Percentiles rank a stretch among this genome's conserved stretches.
These are phyloP conservation scores for Manacus vitellinus DNA, from an alignment of 2,113 vertebrate genomes.

Conservation along the genomic window DNA sequence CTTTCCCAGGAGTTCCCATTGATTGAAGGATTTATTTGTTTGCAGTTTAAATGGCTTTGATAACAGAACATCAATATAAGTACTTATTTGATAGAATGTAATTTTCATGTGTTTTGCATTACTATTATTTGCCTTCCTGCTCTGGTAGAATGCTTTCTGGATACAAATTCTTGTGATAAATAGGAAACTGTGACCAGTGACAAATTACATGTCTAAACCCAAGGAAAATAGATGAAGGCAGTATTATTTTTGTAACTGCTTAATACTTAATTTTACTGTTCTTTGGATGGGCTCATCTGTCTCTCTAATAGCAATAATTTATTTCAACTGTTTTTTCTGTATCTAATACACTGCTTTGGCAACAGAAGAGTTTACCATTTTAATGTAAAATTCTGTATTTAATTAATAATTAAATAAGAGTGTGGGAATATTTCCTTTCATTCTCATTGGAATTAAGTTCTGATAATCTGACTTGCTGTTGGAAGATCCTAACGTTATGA, in stretches of 20 bases:
- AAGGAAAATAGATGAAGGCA: background rate
- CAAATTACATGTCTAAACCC: background rate
- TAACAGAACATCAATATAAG: background rate
- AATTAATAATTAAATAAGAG: background rate
- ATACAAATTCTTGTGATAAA: background rate
- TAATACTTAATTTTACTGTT: background rate
- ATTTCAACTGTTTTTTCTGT: background rate
- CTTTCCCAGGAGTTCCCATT: background rate
- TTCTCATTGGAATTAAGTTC: background rate
- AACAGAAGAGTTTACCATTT: background rate
- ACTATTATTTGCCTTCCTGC: background rate
- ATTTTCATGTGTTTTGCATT: conserved; percentile 4
- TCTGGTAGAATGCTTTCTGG: background rate
- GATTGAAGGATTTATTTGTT: conserved; percentile 27
- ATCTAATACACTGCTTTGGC: background rate
- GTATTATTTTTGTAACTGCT: background rate
- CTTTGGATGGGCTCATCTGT: background rate
- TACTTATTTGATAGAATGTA: conserved; percentile 1
- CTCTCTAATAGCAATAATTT: background rate
- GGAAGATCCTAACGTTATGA: background rate
- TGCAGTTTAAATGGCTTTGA: conserved; percentile 1
- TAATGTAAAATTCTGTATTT: background rate
- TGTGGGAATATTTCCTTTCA: background rate
- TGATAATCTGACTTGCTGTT: background rate
- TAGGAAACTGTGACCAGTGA: background rate